Evolutionary conservation across 2,888 invertebrate genomes (phyloP), one percentile per base, ranked within the genome.

Genomic region (Scelioninae gen. 1): DNA sequence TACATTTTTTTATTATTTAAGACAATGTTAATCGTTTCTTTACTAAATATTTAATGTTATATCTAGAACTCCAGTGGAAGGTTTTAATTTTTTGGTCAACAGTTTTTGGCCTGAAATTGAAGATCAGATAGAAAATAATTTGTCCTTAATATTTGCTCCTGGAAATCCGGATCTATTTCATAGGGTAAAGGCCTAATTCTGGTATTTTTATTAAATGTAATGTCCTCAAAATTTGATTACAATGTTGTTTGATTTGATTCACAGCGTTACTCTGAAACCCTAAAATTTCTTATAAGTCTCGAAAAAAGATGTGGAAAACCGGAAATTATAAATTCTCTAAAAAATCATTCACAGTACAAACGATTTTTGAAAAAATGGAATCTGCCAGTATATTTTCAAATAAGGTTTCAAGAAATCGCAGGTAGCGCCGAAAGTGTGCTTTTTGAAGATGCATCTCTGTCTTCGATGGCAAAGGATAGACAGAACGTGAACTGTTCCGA

Each of bases 321-420:
- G 74, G 94, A 95, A 58, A 94, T 94, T 83, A 93, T 94, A 0
- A 93, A 94, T 81, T 89, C 94, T 29, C 93, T 97, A 69, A 94
- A 95, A 84, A 93, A 94, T 68, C 95, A 96, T 88, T 92, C 94
- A 0, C 95, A 96, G 84, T 97, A 96, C 89, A 95, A 95, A 88
- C 95, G 94, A 84, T 97, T 98, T 90, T 94, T 97, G 86, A 95
- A 95, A 85, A 95, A 97, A 87, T 99, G 98, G 97, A 98, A 98
- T 93, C 93, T 98, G 63, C 97, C 98, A 10, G 98, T 99, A n/a
- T 99, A 99, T 93, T 98, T 97, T 92, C 98, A 98, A 93, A 97
- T 98, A 86, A 94, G 98, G 85, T 98, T 98, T 93, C 98, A 98
- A 93, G 97, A 98, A 93, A 97, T 98, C 90, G 97, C 97, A 68